A percentile compares a stretch with the other conserved stretches of the same genome.
These are phyloP conservation scores for Choreutis nemorana DNA, from an alignment of 2,888 invertebrate genomes.

Conservation along the genomic window DNA sequence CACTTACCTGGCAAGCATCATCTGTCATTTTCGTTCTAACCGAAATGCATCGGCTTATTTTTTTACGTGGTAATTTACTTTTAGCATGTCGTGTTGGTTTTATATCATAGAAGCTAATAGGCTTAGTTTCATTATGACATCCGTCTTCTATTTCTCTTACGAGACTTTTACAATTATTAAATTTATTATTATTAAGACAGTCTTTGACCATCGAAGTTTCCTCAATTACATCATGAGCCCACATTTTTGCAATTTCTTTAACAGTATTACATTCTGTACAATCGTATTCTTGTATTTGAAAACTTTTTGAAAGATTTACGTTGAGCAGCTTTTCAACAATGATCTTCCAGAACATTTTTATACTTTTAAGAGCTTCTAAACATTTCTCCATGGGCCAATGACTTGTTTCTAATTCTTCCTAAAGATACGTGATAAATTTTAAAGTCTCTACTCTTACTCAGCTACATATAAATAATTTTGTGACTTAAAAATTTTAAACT, in stretches of 20 bases:
- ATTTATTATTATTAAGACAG: neutral
- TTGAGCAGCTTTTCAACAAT: constrained; percentile 42
- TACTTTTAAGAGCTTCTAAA: constrained; percentile 43
- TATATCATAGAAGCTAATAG: no score
- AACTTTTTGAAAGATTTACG: constrained; percentile 23
- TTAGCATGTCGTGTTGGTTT: no score
- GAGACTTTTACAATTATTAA: neutral
- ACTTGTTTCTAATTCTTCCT: constrained; percentile 52
- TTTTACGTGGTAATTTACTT: constrained; percentile 12
- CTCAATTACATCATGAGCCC: constrained; percentile 39
- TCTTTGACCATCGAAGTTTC: constrained; percentile 26
- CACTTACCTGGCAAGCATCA: constrained; percentile 21
- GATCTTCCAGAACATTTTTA: constrained; percentile 55
- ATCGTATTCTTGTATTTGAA: constrained; percentile 14
- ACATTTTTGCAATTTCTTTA: constrained; percentile 28
- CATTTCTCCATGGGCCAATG: constrained; percentile 55
- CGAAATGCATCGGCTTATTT: constrained; percentile 20
- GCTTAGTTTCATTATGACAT: no score
- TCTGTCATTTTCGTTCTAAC: constrained; percentile 22
- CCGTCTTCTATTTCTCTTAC: neutral
- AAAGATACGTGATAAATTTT: constrained; percentile 4
- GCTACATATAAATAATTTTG: neutral
- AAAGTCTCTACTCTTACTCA: neutral
- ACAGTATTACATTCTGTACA: constrained; percentile 21
- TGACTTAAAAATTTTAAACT: constrained; percentile 9